These are phyloP conservation scores for Zapus hudsonius DNA, from an alignment of 2,113 vertebrate species.

Conservation along the genomic window DNA sequence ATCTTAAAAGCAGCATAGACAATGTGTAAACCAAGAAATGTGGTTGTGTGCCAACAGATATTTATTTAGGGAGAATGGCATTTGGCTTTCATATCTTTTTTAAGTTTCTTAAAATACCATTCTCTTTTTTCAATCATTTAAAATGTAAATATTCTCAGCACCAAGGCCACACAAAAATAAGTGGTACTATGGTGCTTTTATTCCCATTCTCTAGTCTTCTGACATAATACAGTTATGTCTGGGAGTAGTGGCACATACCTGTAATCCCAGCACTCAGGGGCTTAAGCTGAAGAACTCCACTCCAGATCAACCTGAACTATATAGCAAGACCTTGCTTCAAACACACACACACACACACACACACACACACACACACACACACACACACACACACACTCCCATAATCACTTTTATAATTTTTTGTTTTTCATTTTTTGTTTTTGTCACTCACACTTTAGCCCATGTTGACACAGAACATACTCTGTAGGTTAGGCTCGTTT, in stretches of 20 bases:
- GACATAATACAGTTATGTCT: not conserved
- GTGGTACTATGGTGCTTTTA: not conserved
- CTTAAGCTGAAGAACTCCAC: not conserved
- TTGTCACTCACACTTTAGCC: not conserved
- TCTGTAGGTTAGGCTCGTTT: not conserved
- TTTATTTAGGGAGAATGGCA: conserved; percentile 32
- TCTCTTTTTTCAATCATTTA: not conserved
- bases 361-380: no score
- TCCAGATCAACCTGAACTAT: not conserved
- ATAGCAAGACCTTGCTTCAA: not conserved
- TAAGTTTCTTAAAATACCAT: not conserved
- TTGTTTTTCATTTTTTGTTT: not conserved
- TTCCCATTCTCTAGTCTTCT: no score
- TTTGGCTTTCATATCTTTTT: conserved; percentile 37
- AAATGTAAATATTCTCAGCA: conserved; percentile 40
- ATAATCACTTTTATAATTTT: not conserved
- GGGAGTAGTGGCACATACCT: not conserved
- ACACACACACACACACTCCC: no score
- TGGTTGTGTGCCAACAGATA: conserved; percentile 21
- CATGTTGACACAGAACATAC: not conserved
- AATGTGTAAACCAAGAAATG: not conserved
- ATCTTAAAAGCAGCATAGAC: conserved; percentile 22
- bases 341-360: no score
- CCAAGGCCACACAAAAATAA: not conserved
- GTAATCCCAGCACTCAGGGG: not conserved